A percentile compares a stretch with the other conserved stretches of the same genome.
Conservation (phyloP, 2,888 invertebrate genomes). For the Amblyjoppa fuscipennis region DNA sequence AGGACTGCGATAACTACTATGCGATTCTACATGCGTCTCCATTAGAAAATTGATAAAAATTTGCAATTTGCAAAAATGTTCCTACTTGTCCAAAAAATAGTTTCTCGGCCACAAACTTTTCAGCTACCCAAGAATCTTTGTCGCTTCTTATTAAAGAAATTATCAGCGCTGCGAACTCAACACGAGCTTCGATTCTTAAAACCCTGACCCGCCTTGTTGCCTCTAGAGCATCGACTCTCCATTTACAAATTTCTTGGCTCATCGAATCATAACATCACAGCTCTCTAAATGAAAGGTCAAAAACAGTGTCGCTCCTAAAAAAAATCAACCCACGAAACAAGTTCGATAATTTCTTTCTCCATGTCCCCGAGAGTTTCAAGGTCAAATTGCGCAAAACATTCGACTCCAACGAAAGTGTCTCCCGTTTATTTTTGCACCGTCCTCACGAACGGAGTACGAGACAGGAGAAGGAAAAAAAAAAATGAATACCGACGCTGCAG, state of each 20-base stretch:
- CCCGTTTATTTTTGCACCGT: not conserved
- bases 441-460: not conserved
- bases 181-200: not conserved
- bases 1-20: not conserved
- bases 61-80: not conserved
- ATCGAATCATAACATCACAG: not conserved
- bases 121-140: not conserved
- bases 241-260: not conserved
- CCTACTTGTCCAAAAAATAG: not conserved
- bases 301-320: not conserved
- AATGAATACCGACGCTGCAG: not conserved
- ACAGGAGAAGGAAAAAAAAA: not conserved
- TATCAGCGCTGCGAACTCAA: not conserved
- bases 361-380: not conserved
- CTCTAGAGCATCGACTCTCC: too few species aligned
- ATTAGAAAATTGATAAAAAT: not conserved
- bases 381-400: constrained; percentile 11
- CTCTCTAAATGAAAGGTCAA: not conserved
- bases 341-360: not conserved
- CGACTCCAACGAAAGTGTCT: not conserved
- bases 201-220: not conserved
- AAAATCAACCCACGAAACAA: not conserved
- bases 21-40: not conserved
- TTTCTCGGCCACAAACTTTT: not conserved
- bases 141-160: not conserved